A percentile compares a stretch with the other conserved stretches of the same genome.
phyloP scores from a whole-genome alignment of 2,113 vertebrate genomes.

The Strix uralensis region DNA sequence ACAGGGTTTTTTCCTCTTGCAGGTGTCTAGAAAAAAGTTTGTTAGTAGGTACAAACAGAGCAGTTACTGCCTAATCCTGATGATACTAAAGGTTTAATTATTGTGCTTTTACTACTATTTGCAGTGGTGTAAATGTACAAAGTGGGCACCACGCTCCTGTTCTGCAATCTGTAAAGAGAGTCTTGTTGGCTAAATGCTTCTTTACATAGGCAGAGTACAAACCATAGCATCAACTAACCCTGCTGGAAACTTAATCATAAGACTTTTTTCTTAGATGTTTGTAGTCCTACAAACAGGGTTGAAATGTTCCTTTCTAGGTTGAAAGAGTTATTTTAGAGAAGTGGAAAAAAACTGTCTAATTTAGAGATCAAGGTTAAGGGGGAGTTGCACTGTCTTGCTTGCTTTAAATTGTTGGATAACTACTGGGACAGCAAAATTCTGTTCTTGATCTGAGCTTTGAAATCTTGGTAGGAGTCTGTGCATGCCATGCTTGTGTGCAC shows the following conservation, averaged over 20 bases:
- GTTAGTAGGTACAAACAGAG: background rate
- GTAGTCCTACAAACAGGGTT: background rate
- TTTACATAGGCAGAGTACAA: background rate
- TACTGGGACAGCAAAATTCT: conserved; percentile 6
- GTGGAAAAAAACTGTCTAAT: background rate
- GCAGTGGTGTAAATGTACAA: background rate
- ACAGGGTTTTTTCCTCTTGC: background rate
- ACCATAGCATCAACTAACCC: background rate
- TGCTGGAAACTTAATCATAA: background rate
- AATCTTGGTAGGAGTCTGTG: background rate
- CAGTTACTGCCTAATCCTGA: background rate
- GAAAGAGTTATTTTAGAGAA: background rate
- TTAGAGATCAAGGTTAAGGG: background rate
- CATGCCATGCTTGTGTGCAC: background rate
- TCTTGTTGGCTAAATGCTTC: background rate
- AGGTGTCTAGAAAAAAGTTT: background rate
- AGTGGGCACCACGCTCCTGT: background rate
- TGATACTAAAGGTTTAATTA: background rate
- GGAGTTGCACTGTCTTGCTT: background rate
- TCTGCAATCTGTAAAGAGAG: background rate
- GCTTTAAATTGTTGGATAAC: background rate
- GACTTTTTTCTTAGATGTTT: background rate
- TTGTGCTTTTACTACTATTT: background rate
- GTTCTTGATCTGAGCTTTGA: background rate
- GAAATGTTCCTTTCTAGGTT: background rate